phyloP scores from a whole-genome alignment of 2,113 vertebrate genomes.

The Manacus vitellinus region DNA sequence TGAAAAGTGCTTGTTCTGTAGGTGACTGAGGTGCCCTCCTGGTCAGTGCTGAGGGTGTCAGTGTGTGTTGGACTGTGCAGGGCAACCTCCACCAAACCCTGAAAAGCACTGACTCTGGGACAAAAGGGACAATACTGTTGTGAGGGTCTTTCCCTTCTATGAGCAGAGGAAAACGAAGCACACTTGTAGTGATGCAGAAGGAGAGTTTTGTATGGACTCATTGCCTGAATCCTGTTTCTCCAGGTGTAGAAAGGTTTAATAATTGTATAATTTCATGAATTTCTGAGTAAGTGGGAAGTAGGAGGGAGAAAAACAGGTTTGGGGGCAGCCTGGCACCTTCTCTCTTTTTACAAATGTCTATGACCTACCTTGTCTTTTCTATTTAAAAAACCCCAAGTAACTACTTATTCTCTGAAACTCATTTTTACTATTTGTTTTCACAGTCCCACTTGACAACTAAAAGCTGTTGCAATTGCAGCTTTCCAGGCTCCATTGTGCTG shows the following conservation, averaged over 20 bases:
- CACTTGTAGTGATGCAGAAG: neutral
- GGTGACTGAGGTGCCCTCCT: neutral
- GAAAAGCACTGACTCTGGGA: neutral
- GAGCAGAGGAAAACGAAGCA: neutral
- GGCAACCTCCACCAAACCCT: neutral
- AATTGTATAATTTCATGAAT: neutral
- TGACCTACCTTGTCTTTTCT: neutral
- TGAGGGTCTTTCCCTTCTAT: neutral
- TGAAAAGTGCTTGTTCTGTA: neutral
- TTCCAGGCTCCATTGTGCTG: neutral
- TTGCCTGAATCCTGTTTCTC: neutral
- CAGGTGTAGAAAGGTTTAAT: neutral
- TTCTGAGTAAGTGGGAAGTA: neutral
- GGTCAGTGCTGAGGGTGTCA: neutral
- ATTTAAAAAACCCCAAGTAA: neutral
- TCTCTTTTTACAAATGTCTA: neutral
- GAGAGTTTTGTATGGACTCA: neutral
- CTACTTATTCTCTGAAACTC: neutral
- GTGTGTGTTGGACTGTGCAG: neutral
- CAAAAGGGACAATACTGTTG: neutral
- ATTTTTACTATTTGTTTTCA: constrained; percentile 29
- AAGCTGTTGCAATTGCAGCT: neutral
- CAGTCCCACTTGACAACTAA: constrained; percentile 26
- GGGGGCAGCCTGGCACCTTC: neutral
- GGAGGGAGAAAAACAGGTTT: neutral